Evolutionary conservation across 2,113 vertebrate genomes (phyloP).

Genomic region (Crocuta crocuta): DNA sequence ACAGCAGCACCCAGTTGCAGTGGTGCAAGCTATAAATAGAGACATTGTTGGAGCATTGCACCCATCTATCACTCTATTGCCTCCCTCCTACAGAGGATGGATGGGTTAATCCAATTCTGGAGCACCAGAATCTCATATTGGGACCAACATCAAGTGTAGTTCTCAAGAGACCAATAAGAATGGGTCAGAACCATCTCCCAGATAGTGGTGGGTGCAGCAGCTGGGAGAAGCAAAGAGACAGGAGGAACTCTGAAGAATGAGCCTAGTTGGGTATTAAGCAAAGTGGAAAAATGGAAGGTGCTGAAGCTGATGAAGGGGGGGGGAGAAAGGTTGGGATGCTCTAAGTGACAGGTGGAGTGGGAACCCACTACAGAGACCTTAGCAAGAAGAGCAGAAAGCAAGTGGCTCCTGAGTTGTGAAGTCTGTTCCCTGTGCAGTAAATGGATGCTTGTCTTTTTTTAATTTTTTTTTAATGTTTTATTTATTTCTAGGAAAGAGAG

Average conservation of each 20-base stretch:
- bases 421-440: neutral
- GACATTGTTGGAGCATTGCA: neutral
- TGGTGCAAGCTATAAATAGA: neutral
- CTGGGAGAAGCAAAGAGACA: neutral
- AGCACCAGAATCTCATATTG: neutral
- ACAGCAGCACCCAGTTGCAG: neutral
- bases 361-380: neutral
- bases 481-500: no score
- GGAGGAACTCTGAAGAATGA: slow-evolving; percentile 27
- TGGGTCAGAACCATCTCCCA: neutral
- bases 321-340: neutral
- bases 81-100: neutral
- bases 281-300: neutral
- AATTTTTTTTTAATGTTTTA: no score
- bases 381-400: slow-evolving; percentile 26
- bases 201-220: neutral
- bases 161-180: neutral
- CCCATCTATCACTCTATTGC: neutral
- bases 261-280: neutral
- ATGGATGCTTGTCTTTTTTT: neutral
- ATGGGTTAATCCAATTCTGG: neutral
- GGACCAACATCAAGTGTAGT: neutral
- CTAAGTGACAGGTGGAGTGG: neutral
- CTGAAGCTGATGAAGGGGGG: neutral
- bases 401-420: neutral